These are phyloP conservation scores for Leptinotarsa peninsularis DNA, from an alignment of 2,888 invertebrate genomes.

Conservation along the genomic window DNA sequence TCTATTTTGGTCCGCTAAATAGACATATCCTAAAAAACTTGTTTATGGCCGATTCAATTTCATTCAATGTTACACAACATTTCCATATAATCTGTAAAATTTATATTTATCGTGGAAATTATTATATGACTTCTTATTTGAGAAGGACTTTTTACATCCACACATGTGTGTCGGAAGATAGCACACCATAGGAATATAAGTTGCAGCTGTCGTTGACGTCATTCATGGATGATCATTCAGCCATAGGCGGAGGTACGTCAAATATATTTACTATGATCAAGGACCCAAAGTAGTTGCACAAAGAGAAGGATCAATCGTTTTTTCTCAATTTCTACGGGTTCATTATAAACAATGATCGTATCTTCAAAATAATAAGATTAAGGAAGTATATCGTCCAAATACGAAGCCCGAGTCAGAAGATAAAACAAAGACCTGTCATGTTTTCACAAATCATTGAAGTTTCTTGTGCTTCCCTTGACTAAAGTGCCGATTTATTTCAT, in stretches of 20 bases:
- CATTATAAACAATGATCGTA: no score
- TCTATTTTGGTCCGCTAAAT: neutral
- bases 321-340: no score
- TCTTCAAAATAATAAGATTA: no score
- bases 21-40: neutral
- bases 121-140: neutral
- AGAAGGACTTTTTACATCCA: constrained; percentile 18
- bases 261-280: neutral
- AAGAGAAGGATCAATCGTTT: no score
- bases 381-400: no score
- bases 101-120: constrained; percentile 6
- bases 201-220: constrained; percentile 49
- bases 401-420: no score
- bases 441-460: no score
- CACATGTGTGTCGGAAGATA: constrained; percentile 27
- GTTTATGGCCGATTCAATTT: constrained; percentile 6
- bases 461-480: no score
- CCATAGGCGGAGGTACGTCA: constrained; percentile 25
- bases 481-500: no score
- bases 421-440: no score
- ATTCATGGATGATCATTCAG: constrained; percentile 29
- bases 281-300: neutral
- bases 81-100: neutral
- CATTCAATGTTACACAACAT: constrained; percentile 2
- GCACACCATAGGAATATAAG: constrained; percentile 35